phyloP scores from a whole-genome alignment of 2,888 invertebrate genomes.

The Eurytoma adleriae region DNA sequence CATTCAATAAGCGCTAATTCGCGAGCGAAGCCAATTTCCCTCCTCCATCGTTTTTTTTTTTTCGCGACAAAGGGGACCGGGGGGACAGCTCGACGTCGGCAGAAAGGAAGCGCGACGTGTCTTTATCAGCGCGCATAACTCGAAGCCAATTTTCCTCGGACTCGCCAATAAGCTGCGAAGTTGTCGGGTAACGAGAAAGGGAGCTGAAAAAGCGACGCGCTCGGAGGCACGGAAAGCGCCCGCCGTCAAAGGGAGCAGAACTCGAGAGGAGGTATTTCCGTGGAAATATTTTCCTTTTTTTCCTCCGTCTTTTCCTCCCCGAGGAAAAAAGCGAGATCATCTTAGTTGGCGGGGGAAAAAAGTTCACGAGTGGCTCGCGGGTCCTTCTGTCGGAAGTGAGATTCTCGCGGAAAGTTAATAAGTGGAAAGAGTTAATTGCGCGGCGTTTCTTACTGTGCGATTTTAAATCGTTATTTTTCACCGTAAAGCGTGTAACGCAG shows the following conservation, averaged over 20 bases:
- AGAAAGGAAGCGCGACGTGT: slow-evolving; percentile 19
- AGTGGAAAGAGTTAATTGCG: no score
- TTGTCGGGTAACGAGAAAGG: slow-evolving; percentile 48
- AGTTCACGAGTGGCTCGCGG: no score
- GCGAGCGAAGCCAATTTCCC: slow-evolving; percentile 43
- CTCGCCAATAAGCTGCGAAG: slow-evolving; percentile 52
- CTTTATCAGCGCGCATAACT: slow-evolving; percentile 52
- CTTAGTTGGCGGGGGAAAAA: not conserved
- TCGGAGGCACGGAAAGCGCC: not conserved
- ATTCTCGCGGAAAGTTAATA: no score
- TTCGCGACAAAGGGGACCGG: not conserved
- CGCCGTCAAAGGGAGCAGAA: not conserved
- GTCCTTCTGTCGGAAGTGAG: no score
- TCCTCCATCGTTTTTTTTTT: not conserved
- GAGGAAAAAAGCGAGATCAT: not conserved
- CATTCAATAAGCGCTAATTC: slow-evolving; percentile 41
- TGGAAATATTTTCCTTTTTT: no score
- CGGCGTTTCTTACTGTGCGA: no score
- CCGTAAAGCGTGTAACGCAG: no score
- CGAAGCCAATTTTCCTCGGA: slow-evolving; percentile 49
- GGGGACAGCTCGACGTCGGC: not conserved
- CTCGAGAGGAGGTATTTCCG: not conserved
- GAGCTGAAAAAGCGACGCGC: not conserved
- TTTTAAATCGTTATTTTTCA: no score
- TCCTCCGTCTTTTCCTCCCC: no score